These are phyloP conservation scores for Sprattus sprattus DNA, from an alignment of 2,113 vertebrate species.

Conservation along the genomic window DNA sequence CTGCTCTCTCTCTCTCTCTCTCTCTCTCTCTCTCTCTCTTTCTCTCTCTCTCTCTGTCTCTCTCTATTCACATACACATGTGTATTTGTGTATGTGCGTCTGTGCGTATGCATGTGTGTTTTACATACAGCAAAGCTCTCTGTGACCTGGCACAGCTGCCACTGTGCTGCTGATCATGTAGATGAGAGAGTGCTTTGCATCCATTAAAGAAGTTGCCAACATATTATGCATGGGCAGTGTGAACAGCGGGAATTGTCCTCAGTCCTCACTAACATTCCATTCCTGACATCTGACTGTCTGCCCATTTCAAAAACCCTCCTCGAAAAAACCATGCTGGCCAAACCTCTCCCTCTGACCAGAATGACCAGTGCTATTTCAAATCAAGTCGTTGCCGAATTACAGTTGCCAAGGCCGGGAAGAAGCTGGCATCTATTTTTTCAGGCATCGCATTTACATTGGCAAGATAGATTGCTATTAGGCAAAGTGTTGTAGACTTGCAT, in stretches of 20 bases:
- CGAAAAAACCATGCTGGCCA: not conserved
- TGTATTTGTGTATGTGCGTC: not conserved
- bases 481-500: not conserved
- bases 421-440: not conserved
- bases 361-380: not conserved
- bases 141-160: constrained; percentile 7
- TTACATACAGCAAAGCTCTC: constrained; percentile 5
- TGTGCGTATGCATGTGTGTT: constrained; percentile 1
- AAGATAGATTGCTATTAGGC: not conserved
- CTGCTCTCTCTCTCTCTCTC: not conserved
- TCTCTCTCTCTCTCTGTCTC: not conserved
- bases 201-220: not conserved
- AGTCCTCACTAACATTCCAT: not conserved
- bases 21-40: not conserved
- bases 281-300: not conserved
- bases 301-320: not conserved
- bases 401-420: not conserved
- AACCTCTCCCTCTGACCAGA: not conserved
- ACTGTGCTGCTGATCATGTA: not conserved
- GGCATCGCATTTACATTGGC: not conserved
- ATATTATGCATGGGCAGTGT: not conserved
- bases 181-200: constrained; percentile 10
- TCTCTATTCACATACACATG: not conserved
- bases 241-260: not conserved
- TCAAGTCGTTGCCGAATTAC: not conserved